These are phyloP conservation scores for Gephyroberyx darwinii DNA, from an alignment of 2,797 vertebrate genomes.

Conservation along the genomic window DNA sequence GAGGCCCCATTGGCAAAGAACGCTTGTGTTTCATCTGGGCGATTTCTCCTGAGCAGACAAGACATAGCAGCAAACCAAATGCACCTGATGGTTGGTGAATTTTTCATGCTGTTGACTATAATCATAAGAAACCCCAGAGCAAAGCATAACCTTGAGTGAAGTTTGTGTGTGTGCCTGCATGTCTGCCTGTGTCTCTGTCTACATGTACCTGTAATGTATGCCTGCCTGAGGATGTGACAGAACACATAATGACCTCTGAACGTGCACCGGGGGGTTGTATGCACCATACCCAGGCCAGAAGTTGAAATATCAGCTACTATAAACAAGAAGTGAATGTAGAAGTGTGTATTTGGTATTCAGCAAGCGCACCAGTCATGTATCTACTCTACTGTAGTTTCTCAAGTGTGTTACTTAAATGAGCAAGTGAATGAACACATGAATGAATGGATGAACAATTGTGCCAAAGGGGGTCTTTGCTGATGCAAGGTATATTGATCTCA, in stretches of 20 bases:
- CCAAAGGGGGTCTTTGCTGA: not conserved
- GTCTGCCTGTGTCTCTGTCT: not conserved
- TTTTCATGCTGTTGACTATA: slow-evolving; percentile 34
- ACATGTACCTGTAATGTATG: not conserved
- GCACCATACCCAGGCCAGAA: not conserved
- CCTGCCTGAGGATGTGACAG: not conserved
- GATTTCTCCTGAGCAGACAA: slow-evolving; percentile 31
- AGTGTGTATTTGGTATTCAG: not conserved
- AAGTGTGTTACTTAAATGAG: not conserved
- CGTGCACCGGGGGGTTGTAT: slow-evolving; percentile 3
- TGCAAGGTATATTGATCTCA: not conserved
- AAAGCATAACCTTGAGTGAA: slow-evolving; percentile 26
- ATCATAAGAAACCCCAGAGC: slow-evolving; percentile 20
- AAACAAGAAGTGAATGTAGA: not conserved
- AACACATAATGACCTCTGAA: slow-evolving; percentile 1
- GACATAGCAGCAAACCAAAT: slow-evolving; percentile 12
- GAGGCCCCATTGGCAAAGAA: slow-evolving; percentile 16
- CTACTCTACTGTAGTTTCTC: not conserved
- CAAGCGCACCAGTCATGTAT: not conserved
- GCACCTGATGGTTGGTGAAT: slow-evolving; percentile 37
- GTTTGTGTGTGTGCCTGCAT: not conserved
- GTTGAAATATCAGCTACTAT: not conserved
- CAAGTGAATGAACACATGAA: not conserved
- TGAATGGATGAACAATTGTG: not conserved
- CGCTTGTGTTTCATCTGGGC: slow-evolving; percentile 13